Evolutionary conservation across 92 coral and sea anemone species (phyloP), one percentile per base, ranked within the genome.

Genomic region (Galaxea fascicularis): DNA sequence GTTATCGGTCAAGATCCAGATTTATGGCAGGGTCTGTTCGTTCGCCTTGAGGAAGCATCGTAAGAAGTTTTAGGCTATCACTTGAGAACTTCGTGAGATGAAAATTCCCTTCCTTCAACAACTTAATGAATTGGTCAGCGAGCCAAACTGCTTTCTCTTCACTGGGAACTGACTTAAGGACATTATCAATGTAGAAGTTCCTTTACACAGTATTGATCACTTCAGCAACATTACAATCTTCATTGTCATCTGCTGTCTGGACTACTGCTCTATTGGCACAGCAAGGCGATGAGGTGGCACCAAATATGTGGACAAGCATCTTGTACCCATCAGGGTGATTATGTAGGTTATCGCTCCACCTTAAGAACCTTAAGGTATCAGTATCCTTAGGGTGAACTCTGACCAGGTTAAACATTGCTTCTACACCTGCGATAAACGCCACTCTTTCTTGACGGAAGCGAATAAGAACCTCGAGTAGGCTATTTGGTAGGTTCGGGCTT

Each of bases 11-110:
- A 18, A 85, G 47, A 28, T 65, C 77, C 29, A 85, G 31, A 45
- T 76, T 64, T 12, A 76, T 17, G 1, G 41, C 21, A 4, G 76
- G 89, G 65, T 65, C 27, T 5, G 89, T 35, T n/a, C 83, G 41
- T 22, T 76, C 77, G 4, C 64, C 16, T 18, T 56, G 21, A 4
- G 75, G 77, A 35, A 74, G 58, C 16, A 22, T 12, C 4, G 76
- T 68, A 69, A 85, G 73, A 44, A 85, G 68, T 25, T 31, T 80
- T 22, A 82, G 47, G 57, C 45, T 63, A 63, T 85, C 5, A 85
- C 58, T 17, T 65, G 89, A n/a, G 77, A 85, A 16, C 89, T 84
- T 31, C 89, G n/a, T n/a, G n/a, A n/a, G n/a, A n/a, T n/a, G n/a
- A n/a, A n/a, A n/a, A n/a, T n/a, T n/a, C n/a, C n/a, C n/a, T n/a